These are phyloP conservation scores for Cactoblastis cactorum DNA, from an alignment of 2,888 invertebrate genomes.

Conservation along the genomic window DNA sequence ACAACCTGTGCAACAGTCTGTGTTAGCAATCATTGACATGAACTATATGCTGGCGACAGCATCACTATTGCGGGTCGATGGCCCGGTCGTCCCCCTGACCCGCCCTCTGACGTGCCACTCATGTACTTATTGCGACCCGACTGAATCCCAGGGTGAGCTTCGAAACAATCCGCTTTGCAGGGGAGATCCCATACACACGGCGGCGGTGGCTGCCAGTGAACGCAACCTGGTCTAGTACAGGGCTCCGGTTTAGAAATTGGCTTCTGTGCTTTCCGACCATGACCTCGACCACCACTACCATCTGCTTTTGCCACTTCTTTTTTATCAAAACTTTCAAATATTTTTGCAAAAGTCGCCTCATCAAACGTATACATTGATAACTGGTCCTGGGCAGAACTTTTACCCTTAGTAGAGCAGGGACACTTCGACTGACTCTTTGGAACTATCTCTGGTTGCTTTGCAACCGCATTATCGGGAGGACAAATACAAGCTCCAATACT, in stretches of 20 bases:
- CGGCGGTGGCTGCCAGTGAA: conserved; percentile 64
- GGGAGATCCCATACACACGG: conserved; percentile 65
- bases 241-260: conserved; percentile 40
- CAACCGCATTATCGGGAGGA: conserved; percentile 14
- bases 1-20: conserved; percentile 62
- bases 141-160: conserved; percentile 48
- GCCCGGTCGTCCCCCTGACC: neutral
- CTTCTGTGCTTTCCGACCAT: conserved; percentile 31
- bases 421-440: conserved; percentile 22
- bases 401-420: conserved; percentile 28
- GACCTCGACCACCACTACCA: conserved; percentile 35
- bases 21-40: conserved; percentile 44
- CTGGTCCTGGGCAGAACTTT: conserved; percentile 24
- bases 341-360: conserved; percentile 42
- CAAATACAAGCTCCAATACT: conserved; percentile 26
- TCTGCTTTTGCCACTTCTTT: conserved; percentile 35
- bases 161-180: conserved; percentile 68
- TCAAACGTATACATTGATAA: conserved; percentile 45
- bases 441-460: neutral
- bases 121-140: conserved; percentile 48
- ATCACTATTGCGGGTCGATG: conserved; percentile 17
- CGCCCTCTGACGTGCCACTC: conserved; percentile 21
- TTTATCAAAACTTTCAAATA: conserved; percentile 44
- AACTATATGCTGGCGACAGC: conserved; percentile 22
- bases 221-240: conserved; percentile 57